phyloP scores from a whole-genome alignment of 2,797 vertebrate species.

The Poecilia picta region DNA sequence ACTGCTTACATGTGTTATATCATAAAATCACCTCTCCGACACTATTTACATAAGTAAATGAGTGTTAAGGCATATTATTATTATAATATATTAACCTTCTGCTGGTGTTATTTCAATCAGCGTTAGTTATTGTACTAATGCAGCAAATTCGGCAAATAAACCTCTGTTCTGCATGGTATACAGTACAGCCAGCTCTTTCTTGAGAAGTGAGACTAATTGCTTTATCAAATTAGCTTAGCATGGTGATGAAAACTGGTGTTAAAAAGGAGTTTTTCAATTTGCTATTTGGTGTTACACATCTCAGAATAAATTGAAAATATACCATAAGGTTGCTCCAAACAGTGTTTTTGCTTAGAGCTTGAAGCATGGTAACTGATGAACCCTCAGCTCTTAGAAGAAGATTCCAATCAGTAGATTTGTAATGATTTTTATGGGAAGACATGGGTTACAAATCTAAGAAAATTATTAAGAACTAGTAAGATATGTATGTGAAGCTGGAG shows the following conservation, averaged over 20 bases:
- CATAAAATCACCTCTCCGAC: conserved; percentile 55
- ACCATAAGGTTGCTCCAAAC: background rate
- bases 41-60: conserved; percentile 38
- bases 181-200: background rate
- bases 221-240: conserved; percentile 7
- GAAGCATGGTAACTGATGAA: background rate
- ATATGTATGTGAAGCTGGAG: background rate
- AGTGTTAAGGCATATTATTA: conserved; percentile 27
- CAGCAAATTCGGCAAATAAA: conserved; percentile 16
- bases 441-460: conserved; percentile 5
- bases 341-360: background rate
- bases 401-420: conserved; percentile 2
- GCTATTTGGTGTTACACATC: background rate
- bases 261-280: conserved; percentile 7
- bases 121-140: conserved; percentile 15
- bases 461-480: conserved; percentile 10
- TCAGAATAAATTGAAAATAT: background rate
- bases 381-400: background rate
- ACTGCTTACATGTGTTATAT: conserved; percentile 52
- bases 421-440: background rate
- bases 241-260: background rate
- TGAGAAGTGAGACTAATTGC: conserved; percentile 14
- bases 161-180: conserved; percentile 1
- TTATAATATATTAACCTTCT: conserved; percentile 51
- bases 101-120: conserved; percentile 29